Base-by-base conservation (phyloP, 2,888 invertebrate species). In the Plagodis dolabraria region DNA sequence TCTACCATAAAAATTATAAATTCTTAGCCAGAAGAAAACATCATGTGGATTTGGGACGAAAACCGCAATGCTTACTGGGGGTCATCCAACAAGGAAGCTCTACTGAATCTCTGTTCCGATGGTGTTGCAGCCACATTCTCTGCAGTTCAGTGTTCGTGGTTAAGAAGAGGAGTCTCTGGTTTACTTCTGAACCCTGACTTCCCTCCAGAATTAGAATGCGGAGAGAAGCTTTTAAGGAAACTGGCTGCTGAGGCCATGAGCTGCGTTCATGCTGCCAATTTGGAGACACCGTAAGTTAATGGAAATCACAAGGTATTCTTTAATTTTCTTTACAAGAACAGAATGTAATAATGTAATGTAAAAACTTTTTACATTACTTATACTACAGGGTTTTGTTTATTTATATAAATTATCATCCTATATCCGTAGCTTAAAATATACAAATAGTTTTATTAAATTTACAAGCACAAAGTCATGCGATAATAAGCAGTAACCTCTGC, bases 101-200 rank as follows among this genome's bases (percentile, higher is more conserved):
- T 87, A 0, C 50, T 92, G 2, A 87, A 92, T 69, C 73, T 90
- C 0, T 92, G 92, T 60, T 90, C 89, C 0, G 82, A 86, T 11
- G 71, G 65, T 10, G 69, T 83, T 0, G 65, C 63, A 4, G 83
- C 82, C 0, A 80, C 83, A n/a, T 48, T 92, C 10, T 76, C 84
- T 0, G 71, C 76, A 12, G 80, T 79, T 0, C 86, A 84, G 56
- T 92, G 92, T 53, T 64, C 77, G 7, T 92, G 92, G 92, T 57
- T 91, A 7, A 79, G 84, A 43, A 75, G 85, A 53, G 90, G 90
- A 9, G 76, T 82, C 0, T 58, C 82, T 0, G 92, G 92, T 6
- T 64, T 91, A 0, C 71, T 91, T 2, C 69, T 91, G 0, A 82
- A 74, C 45, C 86, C 86, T 36, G 90, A 90, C 68, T 89, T 79